Base-by-base conservation (phyloP, 2,797 vertebrate genomes). In the Premnoplex brunnescens region DNA sequence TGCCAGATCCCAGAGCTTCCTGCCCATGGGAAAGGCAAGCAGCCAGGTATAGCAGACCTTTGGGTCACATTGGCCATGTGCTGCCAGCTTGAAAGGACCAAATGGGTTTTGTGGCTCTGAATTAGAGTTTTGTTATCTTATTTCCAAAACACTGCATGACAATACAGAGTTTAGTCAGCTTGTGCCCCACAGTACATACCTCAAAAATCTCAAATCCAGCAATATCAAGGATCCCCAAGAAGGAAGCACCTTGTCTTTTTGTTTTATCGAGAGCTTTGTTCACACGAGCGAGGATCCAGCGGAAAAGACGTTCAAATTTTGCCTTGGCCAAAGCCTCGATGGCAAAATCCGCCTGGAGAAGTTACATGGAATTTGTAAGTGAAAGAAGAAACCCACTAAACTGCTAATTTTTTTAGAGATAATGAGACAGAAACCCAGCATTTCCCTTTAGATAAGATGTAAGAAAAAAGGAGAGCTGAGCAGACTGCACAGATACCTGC, bases 201-300 rank as follows among this genome's bases (percentile, higher is more conserved):
- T 99, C 99, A 96, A 99, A 99, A 94, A 99, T 99, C 97, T 99
- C 99, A 97, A 99, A 99, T 63, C 99, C 99, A 24, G 99, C 99
- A 37, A 99, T 99, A 88, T 99, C 99, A 22, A 99, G 98, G 97
- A 99, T 99, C 48, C 99, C 99, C 90, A 99, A 91, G 97, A 99
- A 99, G 12, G 99, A 99, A 36, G 99, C 99, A 7, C 99, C 99
- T 92, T 99, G 99, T 84, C 99, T 98, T 89, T 99, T 99, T 90
- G 99, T 99, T 96, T 99, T 99, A 94, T 99, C 99, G 1, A 99
- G 98, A 52, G 99, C 99, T 95, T 99, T 99, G 98, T 99, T 99
- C 92, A 99, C 99, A 0, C 99, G 98, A 63, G 55, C 95, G 51
- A 99, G 98, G 76, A 99, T 98, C 99, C 99, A 99, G 21, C 98